Evolutionary conservation across 2,113 vertebrate species (phyloP).

Genomic region (Piaya cayana): DNA sequence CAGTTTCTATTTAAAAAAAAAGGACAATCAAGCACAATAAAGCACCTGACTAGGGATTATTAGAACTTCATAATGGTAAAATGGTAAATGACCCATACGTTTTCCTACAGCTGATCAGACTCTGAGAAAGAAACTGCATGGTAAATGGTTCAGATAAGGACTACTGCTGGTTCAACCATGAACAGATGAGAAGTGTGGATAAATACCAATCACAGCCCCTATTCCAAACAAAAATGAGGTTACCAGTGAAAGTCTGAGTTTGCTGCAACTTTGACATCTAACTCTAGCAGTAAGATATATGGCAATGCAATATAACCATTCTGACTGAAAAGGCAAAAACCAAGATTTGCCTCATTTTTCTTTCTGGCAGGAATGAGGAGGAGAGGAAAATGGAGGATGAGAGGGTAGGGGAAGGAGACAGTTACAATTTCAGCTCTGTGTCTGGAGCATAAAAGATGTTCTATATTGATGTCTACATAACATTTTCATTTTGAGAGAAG

Average conservation of each 20-base stretch:
- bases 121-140: background rate
- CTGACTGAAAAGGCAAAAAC: background rate
- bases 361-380: background rate
- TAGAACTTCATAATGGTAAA: background rate
- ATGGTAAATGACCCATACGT: background rate
- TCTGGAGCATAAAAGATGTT: background rate
- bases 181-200: background rate
- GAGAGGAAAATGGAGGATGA: background rate
- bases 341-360: background rate
- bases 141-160: rapidly evolving
- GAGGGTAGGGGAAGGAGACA: background rate
- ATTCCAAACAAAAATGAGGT: background rate
- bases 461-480: background rate
- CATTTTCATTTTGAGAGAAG: background rate
- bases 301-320: background rate
- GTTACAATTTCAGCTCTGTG: background rate
- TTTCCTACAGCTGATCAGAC: background rate
- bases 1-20: background rate
- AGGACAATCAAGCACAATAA: background rate
- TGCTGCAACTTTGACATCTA: background rate
- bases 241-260: background rate
- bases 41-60: background rate
- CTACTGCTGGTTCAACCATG: background rate
- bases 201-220: background rate
- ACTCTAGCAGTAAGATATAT: background rate